Evolutionary conservation across 2,888 invertebrate genomes (phyloP).

Genomic region (Euzetes globulus): DNA sequence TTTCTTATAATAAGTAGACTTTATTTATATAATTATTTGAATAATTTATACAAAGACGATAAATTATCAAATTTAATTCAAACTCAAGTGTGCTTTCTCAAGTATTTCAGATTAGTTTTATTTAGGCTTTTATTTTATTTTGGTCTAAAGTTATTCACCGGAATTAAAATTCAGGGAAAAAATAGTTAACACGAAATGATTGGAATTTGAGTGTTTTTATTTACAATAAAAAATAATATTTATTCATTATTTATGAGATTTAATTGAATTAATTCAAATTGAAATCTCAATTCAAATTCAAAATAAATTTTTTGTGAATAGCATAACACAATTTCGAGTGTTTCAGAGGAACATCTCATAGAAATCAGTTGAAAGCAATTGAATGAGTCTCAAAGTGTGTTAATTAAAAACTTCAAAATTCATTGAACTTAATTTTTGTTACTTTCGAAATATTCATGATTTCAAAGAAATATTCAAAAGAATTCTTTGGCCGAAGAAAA

Average conservation of each 20-base stretch:
- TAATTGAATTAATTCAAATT: neutral
- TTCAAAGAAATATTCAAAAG: neutral
- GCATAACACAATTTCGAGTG: neutral
- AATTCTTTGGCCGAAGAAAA: neutral
- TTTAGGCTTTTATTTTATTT: too few relatives aligned
- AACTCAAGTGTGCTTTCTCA: too few relatives aligned
- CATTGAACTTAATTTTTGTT: conserved; percentile 4
- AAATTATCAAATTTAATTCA: too few relatives aligned
- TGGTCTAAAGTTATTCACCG: too few relatives aligned
- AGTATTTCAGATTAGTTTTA: too few relatives aligned
- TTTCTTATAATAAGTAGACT: too few relatives aligned
- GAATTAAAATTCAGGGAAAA: neutral
- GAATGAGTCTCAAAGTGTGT: neutral
- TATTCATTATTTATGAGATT: neutral
- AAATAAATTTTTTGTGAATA: neutral
- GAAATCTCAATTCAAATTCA: neutral
- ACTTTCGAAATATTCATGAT: conserved; percentile 2
- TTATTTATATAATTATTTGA: too few relatives aligned
- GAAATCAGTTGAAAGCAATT: neutral
- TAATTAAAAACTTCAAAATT: conserved; percentile 3
- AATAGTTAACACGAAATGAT: neutral
- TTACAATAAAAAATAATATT: neutral
- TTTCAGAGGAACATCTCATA: neutral
- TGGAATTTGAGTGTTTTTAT: neutral
- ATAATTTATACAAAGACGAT: too few relatives aligned